Conservation (phyloP, 2,113 vertebrate genomes). For the Actenoides lindsayi region DNA sequence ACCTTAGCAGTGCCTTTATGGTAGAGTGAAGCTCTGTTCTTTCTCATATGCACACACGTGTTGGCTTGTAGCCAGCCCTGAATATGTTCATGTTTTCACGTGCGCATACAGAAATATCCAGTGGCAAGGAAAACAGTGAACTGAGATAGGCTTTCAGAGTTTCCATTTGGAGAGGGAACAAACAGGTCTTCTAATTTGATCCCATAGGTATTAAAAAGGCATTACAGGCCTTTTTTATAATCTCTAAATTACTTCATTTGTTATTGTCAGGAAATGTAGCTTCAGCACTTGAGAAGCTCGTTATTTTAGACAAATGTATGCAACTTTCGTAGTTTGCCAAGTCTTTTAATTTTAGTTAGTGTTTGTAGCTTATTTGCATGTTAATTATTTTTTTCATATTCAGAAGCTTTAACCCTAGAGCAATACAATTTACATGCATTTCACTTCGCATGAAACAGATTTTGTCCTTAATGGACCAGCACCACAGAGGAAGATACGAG, state of each 20-base stretch:
- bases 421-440: not conserved
- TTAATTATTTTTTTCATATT: not conserved
- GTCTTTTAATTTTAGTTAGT: not conserved
- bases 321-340: not conserved
- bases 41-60: not conserved
- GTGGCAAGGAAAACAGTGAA: not conserved
- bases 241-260: not conserved
- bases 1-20: not conserved
- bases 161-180: not conserved
- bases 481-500: not conserved
- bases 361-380: not conserved
- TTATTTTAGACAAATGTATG: not conserved
- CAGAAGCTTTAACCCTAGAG: not conserved
- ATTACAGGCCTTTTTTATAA: not conserved
- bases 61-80: not conserved
- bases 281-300: not conserved
- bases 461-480: not conserved
- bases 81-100: not conserved
- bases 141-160: not conserved
- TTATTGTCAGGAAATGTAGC: not conserved
- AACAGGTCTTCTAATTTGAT: not conserved
- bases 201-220: not conserved
- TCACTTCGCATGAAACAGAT: not conserved
- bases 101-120: not conserved
- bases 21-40: constrained; percentile 17